These are phyloP conservation scores for Apeltes quadracus DNA, from an alignment of 2,113 vertebrate species.

Conservation along the genomic window DNA sequence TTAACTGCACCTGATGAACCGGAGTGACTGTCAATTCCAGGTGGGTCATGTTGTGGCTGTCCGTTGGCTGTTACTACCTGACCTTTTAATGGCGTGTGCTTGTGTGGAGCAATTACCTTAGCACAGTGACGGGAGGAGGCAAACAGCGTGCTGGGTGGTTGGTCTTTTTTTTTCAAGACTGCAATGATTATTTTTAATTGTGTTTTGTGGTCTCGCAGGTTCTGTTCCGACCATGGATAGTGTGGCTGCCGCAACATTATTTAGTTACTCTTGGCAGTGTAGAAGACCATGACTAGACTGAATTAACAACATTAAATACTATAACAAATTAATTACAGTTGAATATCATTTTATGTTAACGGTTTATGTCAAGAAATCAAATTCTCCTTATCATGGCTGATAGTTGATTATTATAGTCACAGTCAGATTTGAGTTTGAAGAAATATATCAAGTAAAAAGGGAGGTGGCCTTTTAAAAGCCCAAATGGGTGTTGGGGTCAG, in stretches of 20 bases:
- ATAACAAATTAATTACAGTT: constrained; percentile 11
- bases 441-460: neutral
- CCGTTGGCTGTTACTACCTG: constrained; percentile 23
- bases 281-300: constrained; percentile 5
- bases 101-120: constrained; percentile 37
- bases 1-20: constrained; percentile 41
- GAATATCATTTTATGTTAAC: neutral
- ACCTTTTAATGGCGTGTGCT: constrained; percentile 26
- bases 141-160: constrained; percentile 11
- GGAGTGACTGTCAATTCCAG: constrained; percentile 37
- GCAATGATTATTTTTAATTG: constrained; percentile 26
- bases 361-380: no score
- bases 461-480: no score
- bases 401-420: neutral
- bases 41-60: constrained; percentile 47
- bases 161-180: constrained; percentile 27
- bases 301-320: neutral
- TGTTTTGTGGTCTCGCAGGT: constrained; percentile 1
- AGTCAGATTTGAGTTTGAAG: neutral
- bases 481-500: neutral
- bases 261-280: constrained; percentile 1
- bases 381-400: neutral
- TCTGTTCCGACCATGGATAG: constrained; percentile 11
- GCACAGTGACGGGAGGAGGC: constrained; percentile 5
- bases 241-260: constrained; percentile 7